Percentiles rank a stretch among this genome's conserved stretches.
Conservation (phyloP, 2,113 vertebrate species). For the Sylvilagus bachmani region DNA sequence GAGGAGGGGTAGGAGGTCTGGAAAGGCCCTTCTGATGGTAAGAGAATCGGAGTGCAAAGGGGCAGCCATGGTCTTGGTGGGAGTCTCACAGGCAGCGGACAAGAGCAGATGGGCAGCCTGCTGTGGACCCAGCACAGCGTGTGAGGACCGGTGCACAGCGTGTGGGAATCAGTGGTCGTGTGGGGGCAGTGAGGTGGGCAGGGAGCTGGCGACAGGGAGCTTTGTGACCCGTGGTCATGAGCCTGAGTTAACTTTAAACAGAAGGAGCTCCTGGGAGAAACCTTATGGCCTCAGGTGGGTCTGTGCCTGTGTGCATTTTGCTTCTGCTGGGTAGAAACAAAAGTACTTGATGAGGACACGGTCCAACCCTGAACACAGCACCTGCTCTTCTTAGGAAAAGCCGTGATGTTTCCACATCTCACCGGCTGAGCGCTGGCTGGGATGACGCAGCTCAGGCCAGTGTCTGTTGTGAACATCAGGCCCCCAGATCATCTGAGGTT, state of each 20-base stretch:
- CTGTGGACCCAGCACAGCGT: rapidly evolving
- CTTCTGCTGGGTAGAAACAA: rapidly evolving
- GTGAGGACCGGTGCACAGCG: neutral
- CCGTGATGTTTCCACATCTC: neutral
- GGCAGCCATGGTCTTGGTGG: too few relatives aligned
- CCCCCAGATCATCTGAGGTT: too few relatives aligned
- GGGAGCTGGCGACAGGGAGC: too few relatives aligned
- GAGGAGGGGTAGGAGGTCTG: neutral
- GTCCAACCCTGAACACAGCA: neutral
- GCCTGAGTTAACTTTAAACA: neutral
- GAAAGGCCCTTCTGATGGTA: neutral
- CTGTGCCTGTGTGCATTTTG: too few relatives aligned
- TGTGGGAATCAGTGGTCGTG: rapidly evolving
- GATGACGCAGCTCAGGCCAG: too few relatives aligned
- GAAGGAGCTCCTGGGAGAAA: neutral
- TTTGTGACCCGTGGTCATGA: neutral
- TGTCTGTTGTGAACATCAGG: neutral
- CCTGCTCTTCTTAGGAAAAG: neutral
- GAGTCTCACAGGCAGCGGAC: neutral
- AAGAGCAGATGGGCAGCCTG: neutral
- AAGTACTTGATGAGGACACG: rapidly evolving
- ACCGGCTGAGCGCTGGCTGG: too few relatives aligned
- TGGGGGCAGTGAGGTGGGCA: neutral
- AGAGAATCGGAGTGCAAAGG: neutral
- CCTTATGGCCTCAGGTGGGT: too few relatives aligned